These are phyloP conservation scores for Lamprologus lemairii DNA, from an alignment of 2,113 vertebrate genomes.

Conservation along the genomic window DNA sequence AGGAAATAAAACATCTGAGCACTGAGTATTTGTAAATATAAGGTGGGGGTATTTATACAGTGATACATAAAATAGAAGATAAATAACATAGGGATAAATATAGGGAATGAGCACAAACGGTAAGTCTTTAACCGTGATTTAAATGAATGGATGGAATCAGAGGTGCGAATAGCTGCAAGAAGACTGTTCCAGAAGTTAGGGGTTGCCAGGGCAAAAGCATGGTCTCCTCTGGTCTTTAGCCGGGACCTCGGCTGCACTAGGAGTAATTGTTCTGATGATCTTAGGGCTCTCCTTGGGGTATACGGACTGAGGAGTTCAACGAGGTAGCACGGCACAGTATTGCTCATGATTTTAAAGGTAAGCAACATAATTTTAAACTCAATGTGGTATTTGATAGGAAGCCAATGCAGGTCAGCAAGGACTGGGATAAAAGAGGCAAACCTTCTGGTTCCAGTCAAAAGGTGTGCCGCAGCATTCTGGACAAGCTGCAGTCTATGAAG, in stretches of 20 bases:
- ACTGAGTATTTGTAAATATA: not conserved
- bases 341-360: rapidly evolving
- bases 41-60: not conserved
- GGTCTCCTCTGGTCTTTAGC: not conserved
- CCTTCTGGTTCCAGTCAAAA: not conserved
- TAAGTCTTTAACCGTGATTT: not conserved
- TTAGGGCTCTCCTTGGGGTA: not conserved
- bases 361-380: not conserved
- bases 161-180: not conserved
- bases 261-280: not conserved
- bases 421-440: not conserved
- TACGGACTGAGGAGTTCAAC: not conserved
- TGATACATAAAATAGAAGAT: not conserved
- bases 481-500: no score
- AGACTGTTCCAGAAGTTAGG: not conserved
- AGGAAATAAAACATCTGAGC: not conserved
- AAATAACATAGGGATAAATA: not conserved
- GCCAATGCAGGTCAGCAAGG: rapidly evolving
- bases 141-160: not conserved
- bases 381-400: not conserved
- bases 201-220: not conserved
- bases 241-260: not conserved
- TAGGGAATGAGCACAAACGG: rapidly evolving
- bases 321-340: not conserved
- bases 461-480: no score